Conservation (phyloP, 2,797 vertebrate genomes). For the Neoniphon sammara region DNA sequence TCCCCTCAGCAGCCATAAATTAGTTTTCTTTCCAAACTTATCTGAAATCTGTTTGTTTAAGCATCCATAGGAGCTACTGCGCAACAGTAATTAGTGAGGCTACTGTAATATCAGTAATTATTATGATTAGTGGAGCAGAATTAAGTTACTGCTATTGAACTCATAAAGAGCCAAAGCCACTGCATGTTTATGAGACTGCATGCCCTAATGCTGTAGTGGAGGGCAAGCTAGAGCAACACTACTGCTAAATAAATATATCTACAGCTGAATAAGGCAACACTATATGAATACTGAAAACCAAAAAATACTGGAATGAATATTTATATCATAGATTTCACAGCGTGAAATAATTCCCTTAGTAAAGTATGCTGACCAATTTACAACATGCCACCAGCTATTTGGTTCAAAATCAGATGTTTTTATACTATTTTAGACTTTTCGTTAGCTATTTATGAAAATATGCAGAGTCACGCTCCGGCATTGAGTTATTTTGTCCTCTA, state of each 20-base stretch:
- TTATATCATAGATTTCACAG: slow-evolving; percentile 37
- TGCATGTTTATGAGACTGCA: slow-evolving; percentile 62
- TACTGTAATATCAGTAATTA: slow-evolving; percentile 78
- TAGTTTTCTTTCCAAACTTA: slow-evolving; percentile 77
- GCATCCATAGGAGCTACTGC: slow-evolving; percentile 68
- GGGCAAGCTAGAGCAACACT: slow-evolving; percentile 29
- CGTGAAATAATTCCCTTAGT: slow-evolving; percentile 49
- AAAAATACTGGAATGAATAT: slow-evolving; percentile 35
- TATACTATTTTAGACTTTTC: slow-evolving; percentile 37
- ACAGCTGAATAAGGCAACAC: slow-evolving; percentile 41
- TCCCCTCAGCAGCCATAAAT: slow-evolving; percentile 78
- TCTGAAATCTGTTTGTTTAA: slow-evolving; percentile 83
- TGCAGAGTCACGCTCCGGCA: slow-evolving; percentile 29
- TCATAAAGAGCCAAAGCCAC: slow-evolving; percentile 61
- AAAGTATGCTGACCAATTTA: slow-evolving; percentile 38
- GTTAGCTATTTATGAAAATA: slow-evolving; percentile 44
- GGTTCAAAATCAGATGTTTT: slow-evolving; percentile 46
- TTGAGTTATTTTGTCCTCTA: slow-evolving; percentile 45
- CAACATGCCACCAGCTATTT: slow-evolving; percentile 24
- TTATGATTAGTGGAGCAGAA: slow-evolving; percentile 78
- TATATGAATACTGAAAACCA: slow-evolving; percentile 45
- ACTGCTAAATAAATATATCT: slow-evolving; percentile 44
- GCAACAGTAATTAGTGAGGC: slow-evolving; percentile 73
- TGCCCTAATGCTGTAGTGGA: slow-evolving; percentile 45
- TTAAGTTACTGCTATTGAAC: slow-evolving; percentile 69